Conservation (phyloP, 2,888 invertebrate species). For the Antheraea yamamai region DNA sequence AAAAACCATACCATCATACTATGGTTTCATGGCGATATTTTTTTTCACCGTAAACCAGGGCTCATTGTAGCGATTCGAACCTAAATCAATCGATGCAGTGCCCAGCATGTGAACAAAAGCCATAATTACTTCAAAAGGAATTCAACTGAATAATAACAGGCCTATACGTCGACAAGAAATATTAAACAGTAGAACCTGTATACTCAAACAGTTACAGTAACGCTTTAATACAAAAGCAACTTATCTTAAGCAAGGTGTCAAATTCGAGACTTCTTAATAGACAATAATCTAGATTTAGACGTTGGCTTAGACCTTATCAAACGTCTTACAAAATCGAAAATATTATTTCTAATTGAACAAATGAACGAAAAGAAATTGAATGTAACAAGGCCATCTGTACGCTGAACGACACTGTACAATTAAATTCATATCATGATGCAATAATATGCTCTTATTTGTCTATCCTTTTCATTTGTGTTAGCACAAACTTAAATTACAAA, state of each 20-base stretch:
- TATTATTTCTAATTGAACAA: conserved; percentile 26
- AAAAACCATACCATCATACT: too few species aligned
- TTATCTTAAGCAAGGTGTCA: background rate
- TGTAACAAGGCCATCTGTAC: conserved; percentile 30
- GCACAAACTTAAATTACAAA: too few species aligned
- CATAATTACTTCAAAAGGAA: too few species aligned
- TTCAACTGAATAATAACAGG: too few species aligned
- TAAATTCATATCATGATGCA: background rate
- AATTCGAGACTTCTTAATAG: conserved; percentile 10
- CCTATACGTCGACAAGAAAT: background rate
- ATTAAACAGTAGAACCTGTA: background rate
- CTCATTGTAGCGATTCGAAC: too few species aligned
- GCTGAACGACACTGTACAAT: background rate
- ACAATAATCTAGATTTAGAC: conserved; percentile 23
- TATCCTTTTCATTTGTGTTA: background rate
- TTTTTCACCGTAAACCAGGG: too few species aligned
- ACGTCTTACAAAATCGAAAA: conserved; percentile 22
- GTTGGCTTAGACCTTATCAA: conserved; percentile 25
- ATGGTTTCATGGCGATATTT: too few species aligned
- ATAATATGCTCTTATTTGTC: background rate
- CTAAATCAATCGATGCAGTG: too few species aligned
- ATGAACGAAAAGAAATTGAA: conserved; percentile 31
- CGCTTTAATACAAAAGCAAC: conserved; percentile 3
- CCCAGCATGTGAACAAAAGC: too few species aligned
- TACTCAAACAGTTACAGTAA: background rate